A percentile compares a stretch with the other conserved stretches of the same genome.
Evolutionary conservation across 2,888 invertebrate species (phyloP).

Genomic region (Hemistola chrysoprasaria): DNA sequence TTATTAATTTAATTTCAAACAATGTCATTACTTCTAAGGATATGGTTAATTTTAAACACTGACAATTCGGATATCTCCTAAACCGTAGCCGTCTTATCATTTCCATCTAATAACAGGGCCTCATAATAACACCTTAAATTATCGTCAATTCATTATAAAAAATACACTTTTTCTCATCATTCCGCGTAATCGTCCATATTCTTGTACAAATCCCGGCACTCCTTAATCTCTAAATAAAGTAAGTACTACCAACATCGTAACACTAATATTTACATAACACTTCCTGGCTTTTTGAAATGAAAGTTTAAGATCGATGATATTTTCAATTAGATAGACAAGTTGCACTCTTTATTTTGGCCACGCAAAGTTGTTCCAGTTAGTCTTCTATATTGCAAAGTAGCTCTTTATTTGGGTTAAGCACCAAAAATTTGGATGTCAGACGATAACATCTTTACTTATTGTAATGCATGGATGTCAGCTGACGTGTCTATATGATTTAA

Average conservation of each 20-base stretch:
- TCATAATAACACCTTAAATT: slow-evolving; percentile 69
- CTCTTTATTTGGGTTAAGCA: too few species aligned
- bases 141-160: slow-evolving; percentile 71
- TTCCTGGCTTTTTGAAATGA: slow-evolving; percentile 61
- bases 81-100: slow-evolving; percentile 16
- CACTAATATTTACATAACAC: slow-evolving; percentile 74
- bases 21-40: slow-evolving; percentile 53
- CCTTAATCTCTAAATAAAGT: slow-evolving; percentile 64
- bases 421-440: too few species aligned
- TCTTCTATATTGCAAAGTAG: too few species aligned
- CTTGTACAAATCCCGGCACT: slow-evolving; percentile 62
- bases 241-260: slow-evolving; percentile 67
- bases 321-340: slow-evolving; percentile 19
- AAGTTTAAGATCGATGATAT: slow-evolving; percentile 31
- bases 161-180: slow-evolving; percentile 60
- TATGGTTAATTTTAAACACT: slow-evolving; percentile 71
- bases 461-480: too few species aligned
- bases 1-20: slow-evolving; percentile 56
- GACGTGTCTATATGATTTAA: too few species aligned
- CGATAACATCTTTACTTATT: too few species aligned
- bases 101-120: slow-evolving; percentile 23
- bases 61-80: slow-evolving; percentile 59
- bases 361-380: too few species aligned
- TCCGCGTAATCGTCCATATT: slow-evolving; percentile 40
- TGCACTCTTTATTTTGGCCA: too few species aligned